Base-by-base conservation (phyloP, 2,888 invertebrate species). In the Chrysomela aeneicollis region DNA sequence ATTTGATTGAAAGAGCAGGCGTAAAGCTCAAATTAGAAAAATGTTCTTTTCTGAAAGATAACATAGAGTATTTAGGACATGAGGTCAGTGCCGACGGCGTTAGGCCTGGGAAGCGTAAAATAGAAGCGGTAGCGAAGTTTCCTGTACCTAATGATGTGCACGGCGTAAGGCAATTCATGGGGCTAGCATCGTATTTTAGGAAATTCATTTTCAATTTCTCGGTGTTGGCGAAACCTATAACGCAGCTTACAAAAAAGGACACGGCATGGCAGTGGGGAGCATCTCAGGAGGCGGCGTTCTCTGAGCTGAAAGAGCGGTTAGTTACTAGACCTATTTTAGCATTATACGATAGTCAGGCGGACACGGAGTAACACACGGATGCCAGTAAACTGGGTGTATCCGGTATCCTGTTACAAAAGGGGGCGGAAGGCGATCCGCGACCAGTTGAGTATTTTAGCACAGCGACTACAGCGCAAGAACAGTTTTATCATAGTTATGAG, bases 401-500 rank as follows among this genome's bases (percentile, higher is more conserved):
- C 0, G 76, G 71, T 4, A 73, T 75, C 6, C 49, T 77, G 9
- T 22, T 76, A 9, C 76, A 77, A 64, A 59, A 42, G 66, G 66
- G 26, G 32, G 32, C n/a, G 53, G 61, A 46, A 1, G 61, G 55
- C 15, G 30, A 52, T 10, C 49, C 68, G 35, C 51, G 69, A 21
- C 70, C 12, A 69, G 80, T 8, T 64, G 51, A 51, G 26, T 51
- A 51, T 15, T 51, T 30, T 22, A 51, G 51, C 22, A 51, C 22
- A 22, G 51, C 51, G 30, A 51, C 51, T 9, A 51, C 12, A 6
- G 30, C 51, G 51, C 51, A 51, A 15, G 51, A 51, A 26, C 51
- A 51, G 50, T 4, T 51, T 9, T 30, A 26, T 51, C 53, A 53
- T 19, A 64, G 66, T 12, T 73, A n/a, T n/a, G n/a, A n/a, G n/a